These are phyloP conservation scores for Aphaenogaster ashmeadi DNA, from an alignment of 1,140 invertebrate genomes.

Conservation along the genomic window DNA sequence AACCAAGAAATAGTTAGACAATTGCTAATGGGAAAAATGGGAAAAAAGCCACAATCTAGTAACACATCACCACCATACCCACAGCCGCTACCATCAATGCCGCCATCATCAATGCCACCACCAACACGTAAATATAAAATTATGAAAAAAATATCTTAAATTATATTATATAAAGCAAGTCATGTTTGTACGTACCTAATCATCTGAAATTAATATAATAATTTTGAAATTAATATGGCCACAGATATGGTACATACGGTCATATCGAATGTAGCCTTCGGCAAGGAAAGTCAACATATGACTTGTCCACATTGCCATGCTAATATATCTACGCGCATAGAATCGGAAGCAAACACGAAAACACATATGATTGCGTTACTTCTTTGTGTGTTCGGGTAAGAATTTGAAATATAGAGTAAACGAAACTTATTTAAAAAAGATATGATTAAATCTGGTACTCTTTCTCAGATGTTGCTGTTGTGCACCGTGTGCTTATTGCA, in stretches of 20 bases:
- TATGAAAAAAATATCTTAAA: neutral
- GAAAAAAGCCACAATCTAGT: constrained; percentile 42
- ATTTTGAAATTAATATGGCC: constrained; percentile 12
- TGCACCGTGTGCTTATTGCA: constrained; percentile 90
- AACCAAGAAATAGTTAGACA: neutral
- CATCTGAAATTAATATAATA: neutral
- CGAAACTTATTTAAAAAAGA: neutral
- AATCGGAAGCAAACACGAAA: constrained; percentile 87
- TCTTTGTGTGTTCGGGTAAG: constrained; percentile 88
- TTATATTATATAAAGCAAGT: neutral
- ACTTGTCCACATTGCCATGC: constrained; percentile 88
- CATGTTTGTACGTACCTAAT: neutral
- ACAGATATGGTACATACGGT: constrained; percentile 67
- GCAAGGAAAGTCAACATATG: constrained; percentile 84
- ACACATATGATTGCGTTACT: constrained; percentile 89
- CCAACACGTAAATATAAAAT: constrained; percentile 35
- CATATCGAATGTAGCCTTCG: constrained; percentile 77
- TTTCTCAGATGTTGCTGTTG: constrained; percentile 89
- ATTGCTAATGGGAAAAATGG: constrained; percentile 57
- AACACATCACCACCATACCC: constrained; percentile 63
- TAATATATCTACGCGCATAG: constrained; percentile 85
- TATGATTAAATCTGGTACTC: constrained; percentile 34
- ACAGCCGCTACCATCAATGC: constrained; percentile 20
- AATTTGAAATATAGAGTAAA: neutral
- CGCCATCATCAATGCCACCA: neutral